A percentile compares a stretch with the other conserved stretches of the same genome.
Evolutionary conservation across 2,113 vertebrate species (phyloP).

Genomic region (Sapajus apella): DNA sequence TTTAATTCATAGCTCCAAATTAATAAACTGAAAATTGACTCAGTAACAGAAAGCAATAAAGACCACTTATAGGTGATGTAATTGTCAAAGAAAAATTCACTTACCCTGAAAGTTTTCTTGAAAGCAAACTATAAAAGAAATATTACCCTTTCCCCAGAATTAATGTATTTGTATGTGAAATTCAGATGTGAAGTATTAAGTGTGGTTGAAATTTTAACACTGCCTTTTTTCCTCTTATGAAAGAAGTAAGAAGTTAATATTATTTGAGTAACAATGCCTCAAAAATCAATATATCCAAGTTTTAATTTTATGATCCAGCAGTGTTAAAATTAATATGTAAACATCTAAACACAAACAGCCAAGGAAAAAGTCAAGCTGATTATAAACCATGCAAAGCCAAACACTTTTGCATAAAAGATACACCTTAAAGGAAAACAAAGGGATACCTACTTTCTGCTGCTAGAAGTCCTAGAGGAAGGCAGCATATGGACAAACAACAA

Average conservation of each 20-base stretch:
- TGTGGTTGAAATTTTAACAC: slow-evolving; percentile 83
- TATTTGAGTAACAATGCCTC: slow-evolving; percentile 21
- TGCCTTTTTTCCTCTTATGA: slow-evolving; percentile 68
- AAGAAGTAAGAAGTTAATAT: slow-evolving; percentile 55
- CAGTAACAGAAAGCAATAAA: slow-evolving; percentile 39
- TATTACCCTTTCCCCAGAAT: slow-evolving; percentile 58
- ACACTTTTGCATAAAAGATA: slow-evolving; percentile 82
- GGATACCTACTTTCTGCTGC: slow-evolving; percentile 99
- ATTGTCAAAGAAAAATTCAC: slow-evolving; percentile 57
- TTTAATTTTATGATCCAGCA: slow-evolving; percentile 70
- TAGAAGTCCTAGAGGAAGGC: slow-evolving; percentile 95
- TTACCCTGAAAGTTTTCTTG: slow-evolving; percentile 69
- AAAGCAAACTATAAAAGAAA: slow-evolving; percentile 68
- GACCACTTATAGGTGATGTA: not conserved
- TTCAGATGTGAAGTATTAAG: slow-evolving; percentile 67
- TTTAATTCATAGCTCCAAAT: slow-evolving; percentile 22
- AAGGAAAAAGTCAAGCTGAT: slow-evolving; percentile 76
- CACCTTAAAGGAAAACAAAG: slow-evolving; percentile 87
- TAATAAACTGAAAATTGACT: slow-evolving; percentile 52
- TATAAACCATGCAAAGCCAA: slow-evolving; percentile 85
- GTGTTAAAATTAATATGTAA: slow-evolving; percentile 84
- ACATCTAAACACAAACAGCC: slow-evolving; percentile 73
- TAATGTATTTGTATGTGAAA: slow-evolving; percentile 69
- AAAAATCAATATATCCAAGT: slow-evolving; percentile 27
- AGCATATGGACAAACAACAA: slow-evolving; percentile 94